Evolutionary conservation across 2,797 vertebrate genomes (phyloP), one percentile per base, ranked within the genome.

Genomic region (Macropodus opercularis): DNA sequence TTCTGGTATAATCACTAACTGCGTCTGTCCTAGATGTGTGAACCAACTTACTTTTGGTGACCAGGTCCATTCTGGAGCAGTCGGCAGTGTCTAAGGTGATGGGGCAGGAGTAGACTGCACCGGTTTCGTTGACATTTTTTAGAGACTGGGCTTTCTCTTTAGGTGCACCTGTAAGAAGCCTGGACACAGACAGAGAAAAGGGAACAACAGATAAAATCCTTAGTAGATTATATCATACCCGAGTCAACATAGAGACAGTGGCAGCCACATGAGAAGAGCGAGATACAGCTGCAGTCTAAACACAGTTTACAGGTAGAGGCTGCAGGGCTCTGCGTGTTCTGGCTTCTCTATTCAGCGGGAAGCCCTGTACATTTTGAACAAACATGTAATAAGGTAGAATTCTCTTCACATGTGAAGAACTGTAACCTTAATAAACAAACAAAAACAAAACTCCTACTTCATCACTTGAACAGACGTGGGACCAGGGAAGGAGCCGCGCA

Each of bases 101-200:
- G 42, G 96, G 96, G 61, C 97, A 99, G 66, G 92, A 90, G 72
- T 96, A 99, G 56, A 98, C 89, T 0, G 94, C 95, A 0, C 97
- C 96, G 0, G 95, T 98, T 57, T 94, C 92, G 0, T 94, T 95
- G 67, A 94, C 90, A 1, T 93, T 85, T 24, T 69, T 85, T 14
- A 90, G 77, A 0, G 82, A 71, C 6, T 75, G 3, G 0, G 94
- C 90, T 19, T 86, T 82, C 6, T 97, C 95, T 59, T 79, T 94
- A 9, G 97, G 96, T 0, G 96, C 96, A 27, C 97, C 97, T 0
- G 87, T 80, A 41, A 99, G 89, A 49, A 98, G 90, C 63, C 96
- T 98, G 84, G 8, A 74, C 3, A 81, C 22, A 70, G 4, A 66
- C 8, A 77, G 1, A 68, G 9, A 10, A 52, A 17, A 72, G 14